phyloP scores from a whole-genome alignment of 2,888 invertebrate genomes.

The Callyntrura guangdongensis region DNA sequence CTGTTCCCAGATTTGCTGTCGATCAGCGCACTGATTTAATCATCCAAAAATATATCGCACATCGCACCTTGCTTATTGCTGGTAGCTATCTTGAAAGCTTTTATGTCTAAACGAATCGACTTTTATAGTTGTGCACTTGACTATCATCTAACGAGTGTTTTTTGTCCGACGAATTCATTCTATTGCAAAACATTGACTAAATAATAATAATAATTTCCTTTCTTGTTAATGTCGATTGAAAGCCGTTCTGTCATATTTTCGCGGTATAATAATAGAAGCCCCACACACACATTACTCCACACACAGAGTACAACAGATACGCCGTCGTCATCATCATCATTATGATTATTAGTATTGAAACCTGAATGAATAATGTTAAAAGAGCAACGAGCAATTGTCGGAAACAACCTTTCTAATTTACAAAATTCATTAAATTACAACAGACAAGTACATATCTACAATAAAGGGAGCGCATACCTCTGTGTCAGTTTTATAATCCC shows the following conservation, averaged over 20 bases:
- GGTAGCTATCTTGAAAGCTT: background rate
- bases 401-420: slow-evolving; percentile 71
- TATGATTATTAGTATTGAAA: slow-evolving; percentile 30
- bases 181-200: slow-evolving; percentile 43
- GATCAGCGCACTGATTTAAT: slow-evolving; percentile 48
- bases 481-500: slow-evolving; percentile 5
- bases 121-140: slow-evolving; percentile 18
- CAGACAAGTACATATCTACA: background rate
- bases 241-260: background rate
- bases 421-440: slow-evolving; percentile 58
- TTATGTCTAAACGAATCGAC: background rate
- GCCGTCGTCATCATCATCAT: slow-evolving; percentile 41
- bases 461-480: background rate
- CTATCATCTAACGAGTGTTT: background rate
- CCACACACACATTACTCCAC: too few relatives aligned
- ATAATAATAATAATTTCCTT: slow-evolving; percentile 30
- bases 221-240: background rate
- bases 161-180: background rate
- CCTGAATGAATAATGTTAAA: background rate
- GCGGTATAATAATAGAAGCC: background rate
- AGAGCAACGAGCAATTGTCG: slow-evolving; percentile 57
- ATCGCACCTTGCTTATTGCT: slow-evolving; percentile 33
- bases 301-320: slow-evolving; percentile 13
- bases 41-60: slow-evolving; percentile 59
- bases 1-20: slow-evolving; percentile 3